Base-by-base conservation (phyloP, 2,113 vertebrate species). In the Mirounga angustirostris region DNA sequence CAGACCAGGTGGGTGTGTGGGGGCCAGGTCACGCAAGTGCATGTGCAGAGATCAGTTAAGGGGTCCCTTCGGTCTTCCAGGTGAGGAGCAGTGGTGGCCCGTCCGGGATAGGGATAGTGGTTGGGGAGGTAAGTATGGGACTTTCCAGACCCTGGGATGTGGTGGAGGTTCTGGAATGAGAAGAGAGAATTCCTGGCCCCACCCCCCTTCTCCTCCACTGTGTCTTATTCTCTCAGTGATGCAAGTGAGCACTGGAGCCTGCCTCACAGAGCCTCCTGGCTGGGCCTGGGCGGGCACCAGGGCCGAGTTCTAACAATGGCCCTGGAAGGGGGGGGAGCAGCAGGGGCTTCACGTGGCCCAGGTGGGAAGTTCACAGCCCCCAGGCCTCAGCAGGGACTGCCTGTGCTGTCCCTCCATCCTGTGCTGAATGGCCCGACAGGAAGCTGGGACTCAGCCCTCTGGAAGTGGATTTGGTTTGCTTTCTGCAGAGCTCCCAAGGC, bases 381-480 rank as follows among this genome's bases (percentile, higher is more conserved):
- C 12, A n/a, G 24, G 43, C 26, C 58, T 88, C 50, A 30, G 67
- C 24, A 50, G 79, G 10, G 21, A 10, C 15, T 28, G 33, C 50
- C 83, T 22, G 16, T 18, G 52, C 28, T 36, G 8, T 19, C 28
- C 26, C 24, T 74, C 24, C 40, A 1, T 28, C n/a, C 19, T 33
- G 0, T 69, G 28, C 54, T 59, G 83, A 46, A 24, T 6, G 16
- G 87, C n/a, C 73, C 26, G 1, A 54, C 26, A 7, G 67, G 86
- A 95, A 80, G 63, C 56, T 59, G 40, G 15, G 65, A 5, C 22
- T 50, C 13, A 28, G 69, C 22, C 28, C 19, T 50, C 80, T 80
- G 54, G 58, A 89, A 82, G 61, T 40, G 30, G 89, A 71, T 33
- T 63, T 18, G 36, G 13, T 81, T 91, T 95, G 26, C 82, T 95